Conservation (phyloP, 2,797 vertebrate species). For the Pristis pectinata region DNA sequence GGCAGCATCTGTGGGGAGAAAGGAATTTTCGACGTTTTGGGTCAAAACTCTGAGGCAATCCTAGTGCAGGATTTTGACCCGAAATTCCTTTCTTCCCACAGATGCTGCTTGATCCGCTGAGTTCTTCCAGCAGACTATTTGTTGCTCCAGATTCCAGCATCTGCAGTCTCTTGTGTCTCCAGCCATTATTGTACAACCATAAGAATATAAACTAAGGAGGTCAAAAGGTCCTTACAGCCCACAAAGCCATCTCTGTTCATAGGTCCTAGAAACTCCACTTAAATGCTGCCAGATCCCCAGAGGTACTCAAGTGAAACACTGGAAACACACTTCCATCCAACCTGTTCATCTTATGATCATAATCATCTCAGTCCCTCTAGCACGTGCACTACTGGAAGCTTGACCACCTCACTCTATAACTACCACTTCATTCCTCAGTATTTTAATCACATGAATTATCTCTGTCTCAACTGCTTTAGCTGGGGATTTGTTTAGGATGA, state of each 20-base stretch:
- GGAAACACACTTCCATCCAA: not conserved
- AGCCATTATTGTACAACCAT: not conserved
- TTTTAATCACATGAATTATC: not conserved
- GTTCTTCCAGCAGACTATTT: too few species aligned
- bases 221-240: not conserved
- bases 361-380: not conserved
- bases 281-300: not conserved
- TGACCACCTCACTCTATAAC: not conserved
- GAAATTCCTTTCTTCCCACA: too few species aligned
- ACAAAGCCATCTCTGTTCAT: not conserved
- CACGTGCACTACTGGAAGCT: not conserved
- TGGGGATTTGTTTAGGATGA: not conserved
- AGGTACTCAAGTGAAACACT: not conserved
- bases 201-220: not conserved
- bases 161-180: too few species aligned
- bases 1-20: too few species aligned
- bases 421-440: not conserved
- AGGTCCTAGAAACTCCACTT: not conserved
- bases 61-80: too few species aligned
- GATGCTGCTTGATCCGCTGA: too few species aligned
- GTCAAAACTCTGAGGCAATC: too few species aligned
- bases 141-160: too few species aligned
- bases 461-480: not conserved
- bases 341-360: not conserved
- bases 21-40: too few species aligned